Evolutionary conservation across 1,140 invertebrate species (phyloP).

Genomic region (Papilio polytes): DNA sequence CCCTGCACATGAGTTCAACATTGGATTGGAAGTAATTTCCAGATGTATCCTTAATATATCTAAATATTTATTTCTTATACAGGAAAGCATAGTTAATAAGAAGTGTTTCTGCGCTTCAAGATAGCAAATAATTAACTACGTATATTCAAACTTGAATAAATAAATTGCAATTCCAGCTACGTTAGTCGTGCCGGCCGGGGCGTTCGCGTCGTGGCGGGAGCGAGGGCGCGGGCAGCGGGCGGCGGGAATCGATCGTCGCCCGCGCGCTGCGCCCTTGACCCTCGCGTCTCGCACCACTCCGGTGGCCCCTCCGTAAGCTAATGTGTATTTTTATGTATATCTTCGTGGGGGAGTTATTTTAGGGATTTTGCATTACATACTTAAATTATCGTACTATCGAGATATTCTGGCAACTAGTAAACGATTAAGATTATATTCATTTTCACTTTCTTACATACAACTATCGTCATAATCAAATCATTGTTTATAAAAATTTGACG

Average conservation of each 20-base stretch:
- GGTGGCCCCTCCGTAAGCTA: constrained; percentile 22
- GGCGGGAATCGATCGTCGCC: constrained; percentile 53
- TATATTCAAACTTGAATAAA: background rate
- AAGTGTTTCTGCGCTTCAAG: background rate
- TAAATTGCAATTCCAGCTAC: constrained; percentile 13
- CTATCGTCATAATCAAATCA: too few species aligned
- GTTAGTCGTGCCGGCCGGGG: constrained; percentile 49
- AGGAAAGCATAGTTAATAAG: background rate
- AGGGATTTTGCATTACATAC: constrained; percentile 3
- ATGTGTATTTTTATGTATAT: constrained; percentile 18
- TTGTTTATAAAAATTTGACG: too few species aligned
- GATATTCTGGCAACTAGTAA: background rate
- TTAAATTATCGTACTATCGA: background rate
- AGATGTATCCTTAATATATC: background rate
- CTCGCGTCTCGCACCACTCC: constrained; percentile 42
- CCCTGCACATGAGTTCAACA: background rate
- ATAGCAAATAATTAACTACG: background rate
- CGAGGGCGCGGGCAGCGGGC: constrained; percentile 4
- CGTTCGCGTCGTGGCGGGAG: constrained; percentile 26
- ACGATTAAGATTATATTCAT: too few species aligned
- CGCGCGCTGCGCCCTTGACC: constrained; percentile 62
- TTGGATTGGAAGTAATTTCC: background rate
- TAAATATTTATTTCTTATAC: background rate
- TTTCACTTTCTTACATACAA: too few species aligned
- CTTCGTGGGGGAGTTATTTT: constrained; percentile 17